A percentile compares a stretch with the other conserved stretches of the same genome.
Evolutionary conservation across 2,797 vertebrate species (phyloP).

Genomic region (Sorex maritimensis): DNA sequence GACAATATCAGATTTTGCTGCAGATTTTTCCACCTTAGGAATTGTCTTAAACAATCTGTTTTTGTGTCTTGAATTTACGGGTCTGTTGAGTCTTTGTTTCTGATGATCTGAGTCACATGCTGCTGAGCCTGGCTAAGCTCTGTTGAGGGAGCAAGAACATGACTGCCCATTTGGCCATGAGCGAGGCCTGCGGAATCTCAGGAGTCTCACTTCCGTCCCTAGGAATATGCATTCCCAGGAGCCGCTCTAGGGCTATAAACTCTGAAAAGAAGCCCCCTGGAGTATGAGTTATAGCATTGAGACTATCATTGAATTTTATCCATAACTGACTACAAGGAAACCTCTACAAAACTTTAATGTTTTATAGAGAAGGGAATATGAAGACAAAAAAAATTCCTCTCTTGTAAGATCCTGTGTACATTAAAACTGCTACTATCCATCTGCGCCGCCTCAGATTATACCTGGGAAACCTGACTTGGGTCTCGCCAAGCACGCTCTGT

Average conservation of each 20-base stretch:
- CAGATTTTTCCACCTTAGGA: slow-evolving; percentile 7
- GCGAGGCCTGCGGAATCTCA: too few species aligned
- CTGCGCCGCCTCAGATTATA: too few species aligned
- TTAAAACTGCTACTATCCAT: too few species aligned
- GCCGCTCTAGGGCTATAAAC: too few species aligned
- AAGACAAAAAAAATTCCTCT: neutral
- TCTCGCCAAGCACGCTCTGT: too few species aligned
- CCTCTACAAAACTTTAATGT: neutral
- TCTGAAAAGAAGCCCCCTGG: too few species aligned
- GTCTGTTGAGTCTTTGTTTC: neutral
- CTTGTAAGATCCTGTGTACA: neutral
- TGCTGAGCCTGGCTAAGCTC: neutral
- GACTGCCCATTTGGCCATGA: neutral
- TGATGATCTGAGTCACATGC: neutral
- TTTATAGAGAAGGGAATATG: neutral
- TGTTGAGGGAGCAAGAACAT: neutral
- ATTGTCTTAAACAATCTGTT: neutral
- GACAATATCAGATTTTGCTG: neutral
- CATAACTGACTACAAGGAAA: neutral
- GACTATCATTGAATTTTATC: neutral
- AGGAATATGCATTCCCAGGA: too few species aligned
- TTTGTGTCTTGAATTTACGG: neutral
- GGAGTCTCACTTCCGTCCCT: too few species aligned
- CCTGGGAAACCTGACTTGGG: too few species aligned
- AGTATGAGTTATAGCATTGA: too few species aligned